Evolutionary conservation across 2,797 vertebrate species (phyloP).

Genomic region (Halcyon smyrnensis): DNA sequence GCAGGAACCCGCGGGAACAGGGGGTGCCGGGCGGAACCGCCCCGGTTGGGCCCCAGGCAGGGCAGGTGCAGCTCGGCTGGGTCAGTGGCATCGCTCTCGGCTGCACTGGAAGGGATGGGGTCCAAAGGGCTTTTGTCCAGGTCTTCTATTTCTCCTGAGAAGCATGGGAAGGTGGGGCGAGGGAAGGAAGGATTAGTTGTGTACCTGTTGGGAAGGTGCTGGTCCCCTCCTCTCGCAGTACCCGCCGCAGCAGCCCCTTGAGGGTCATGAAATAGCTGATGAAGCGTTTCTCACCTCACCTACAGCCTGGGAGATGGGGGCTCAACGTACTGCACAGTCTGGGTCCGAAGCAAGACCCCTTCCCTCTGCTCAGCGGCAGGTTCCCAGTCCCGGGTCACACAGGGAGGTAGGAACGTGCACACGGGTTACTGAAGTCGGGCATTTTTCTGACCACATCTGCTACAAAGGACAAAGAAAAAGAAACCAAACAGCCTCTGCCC

Average conservation of each 20-base stretch:
- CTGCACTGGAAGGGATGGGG: accelerated
- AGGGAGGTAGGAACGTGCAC: too few species aligned
- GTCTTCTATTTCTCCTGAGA: not conserved
- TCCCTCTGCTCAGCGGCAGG: not conserved
- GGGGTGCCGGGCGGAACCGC: not conserved
- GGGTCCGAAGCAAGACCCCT: not conserved
- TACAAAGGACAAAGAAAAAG: not conserved
- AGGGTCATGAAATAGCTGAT: not conserved
- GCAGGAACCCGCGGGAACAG: not conserved
- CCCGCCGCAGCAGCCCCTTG: not conserved
- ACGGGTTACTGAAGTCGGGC: accelerated
- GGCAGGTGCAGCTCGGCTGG: not conserved
- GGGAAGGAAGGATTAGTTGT: accelerated
- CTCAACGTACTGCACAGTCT: accelerated
- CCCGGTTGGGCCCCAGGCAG: accelerated
- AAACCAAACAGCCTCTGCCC: not conserved
- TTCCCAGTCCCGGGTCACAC: not conserved
- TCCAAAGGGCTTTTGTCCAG: not conserved
- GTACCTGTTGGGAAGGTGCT: accelerated
- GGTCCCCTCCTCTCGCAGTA: not conserved
- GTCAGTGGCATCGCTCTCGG: accelerated
- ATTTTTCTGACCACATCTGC: not conserved
- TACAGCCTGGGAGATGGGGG: not conserved
- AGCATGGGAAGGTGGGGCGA: not conserved
- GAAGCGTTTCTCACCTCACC: not conserved